phyloP scores from a whole-genome alignment of 2,113 vertebrate species.

The Peucedramus taeniatus region DNA sequence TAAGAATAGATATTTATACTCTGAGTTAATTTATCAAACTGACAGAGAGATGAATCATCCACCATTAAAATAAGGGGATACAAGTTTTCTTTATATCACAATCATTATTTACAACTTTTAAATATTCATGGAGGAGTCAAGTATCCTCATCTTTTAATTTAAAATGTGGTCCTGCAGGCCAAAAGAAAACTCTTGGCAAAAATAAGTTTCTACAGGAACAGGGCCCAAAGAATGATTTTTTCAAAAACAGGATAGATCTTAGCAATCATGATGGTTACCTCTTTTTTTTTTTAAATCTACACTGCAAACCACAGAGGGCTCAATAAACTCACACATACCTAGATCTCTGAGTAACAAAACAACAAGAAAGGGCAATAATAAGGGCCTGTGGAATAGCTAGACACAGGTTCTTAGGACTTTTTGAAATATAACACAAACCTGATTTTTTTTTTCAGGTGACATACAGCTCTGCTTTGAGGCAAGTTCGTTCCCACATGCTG shows the following conservation, averaged over 20 bases:
- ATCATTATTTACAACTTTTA: constrained; percentile 44
- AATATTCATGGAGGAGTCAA: not conserved
- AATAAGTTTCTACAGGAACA: constrained; percentile 33
- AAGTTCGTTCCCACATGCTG: not conserved
- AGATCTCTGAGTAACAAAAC: not conserved
- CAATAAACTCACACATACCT: not conserved
- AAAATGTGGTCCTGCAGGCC: constrained; percentile 2
- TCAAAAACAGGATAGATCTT: constrained; percentile 39
- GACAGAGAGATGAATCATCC: constrained; percentile 33
- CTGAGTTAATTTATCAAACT: constrained; percentile 39
- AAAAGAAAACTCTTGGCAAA: constrained; percentile 56
- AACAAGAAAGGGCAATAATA: not conserved
- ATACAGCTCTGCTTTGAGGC: not conserved
- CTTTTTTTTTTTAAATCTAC: not conserved
- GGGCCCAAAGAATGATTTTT: constrained; percentile 48
- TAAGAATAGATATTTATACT: constrained; percentile 51
- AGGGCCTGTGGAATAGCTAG: not conserved
- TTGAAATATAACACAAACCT: not conserved
- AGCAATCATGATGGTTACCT: not conserved
- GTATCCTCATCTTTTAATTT: constrained; percentile 10
- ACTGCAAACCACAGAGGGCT: not conserved
- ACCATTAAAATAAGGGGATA: constrained; percentile 7
- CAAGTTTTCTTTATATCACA: constrained; percentile 27
- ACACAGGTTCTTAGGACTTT: not conserved
- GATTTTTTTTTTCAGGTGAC: not conserved